Evolutionary conservation across 2,888 invertebrate genomes (phyloP).

Genomic region (Cetonia aurata): DNA sequence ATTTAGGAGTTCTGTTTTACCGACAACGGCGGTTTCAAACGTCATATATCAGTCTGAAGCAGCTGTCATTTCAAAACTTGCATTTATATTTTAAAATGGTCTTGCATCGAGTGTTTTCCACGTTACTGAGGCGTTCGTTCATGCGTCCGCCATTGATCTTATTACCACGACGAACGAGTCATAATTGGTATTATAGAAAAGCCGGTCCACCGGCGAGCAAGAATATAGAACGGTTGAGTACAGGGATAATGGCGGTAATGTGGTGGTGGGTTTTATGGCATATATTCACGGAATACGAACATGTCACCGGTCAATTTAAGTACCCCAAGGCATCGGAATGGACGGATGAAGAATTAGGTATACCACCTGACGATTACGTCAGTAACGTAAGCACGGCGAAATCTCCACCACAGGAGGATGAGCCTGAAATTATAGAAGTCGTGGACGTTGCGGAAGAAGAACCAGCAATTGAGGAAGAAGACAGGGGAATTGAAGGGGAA

Average conservation of each 20-base stretch:
- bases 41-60: too few species aligned
- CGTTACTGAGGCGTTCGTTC: not conserved
- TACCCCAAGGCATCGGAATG: slow-evolving; percentile 75
- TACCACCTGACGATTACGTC: slow-evolving; percentile 70
- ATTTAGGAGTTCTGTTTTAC: too few species aligned
- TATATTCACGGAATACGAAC: slow-evolving; percentile 32
- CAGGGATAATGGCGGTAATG: not conserved
- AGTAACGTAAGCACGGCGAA: not conserved
- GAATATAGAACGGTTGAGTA: not conserved
- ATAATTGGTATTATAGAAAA: slow-evolving; percentile 33
- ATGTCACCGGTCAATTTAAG: slow-evolving; percentile 73
- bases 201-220: slow-evolving; percentile 7
- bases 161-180: not conserved
- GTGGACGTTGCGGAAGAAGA: not conserved
- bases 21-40: too few species aligned
- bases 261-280: slow-evolving; percentile 45
- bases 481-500: not conserved
- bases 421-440: not conserved
- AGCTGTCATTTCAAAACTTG: too few species aligned
- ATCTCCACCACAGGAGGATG: not conserved
- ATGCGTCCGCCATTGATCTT: not conserved
- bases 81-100: not conserved
- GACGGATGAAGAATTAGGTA: slow-evolving; percentile 84
- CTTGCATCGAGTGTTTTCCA: not conserved
- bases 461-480: not conserved